Percentiles rank a stretch among this genome's conserved stretches.
Conservation (phyloP, 1,140 invertebrate species). For the Radopholus similis region DNA sequence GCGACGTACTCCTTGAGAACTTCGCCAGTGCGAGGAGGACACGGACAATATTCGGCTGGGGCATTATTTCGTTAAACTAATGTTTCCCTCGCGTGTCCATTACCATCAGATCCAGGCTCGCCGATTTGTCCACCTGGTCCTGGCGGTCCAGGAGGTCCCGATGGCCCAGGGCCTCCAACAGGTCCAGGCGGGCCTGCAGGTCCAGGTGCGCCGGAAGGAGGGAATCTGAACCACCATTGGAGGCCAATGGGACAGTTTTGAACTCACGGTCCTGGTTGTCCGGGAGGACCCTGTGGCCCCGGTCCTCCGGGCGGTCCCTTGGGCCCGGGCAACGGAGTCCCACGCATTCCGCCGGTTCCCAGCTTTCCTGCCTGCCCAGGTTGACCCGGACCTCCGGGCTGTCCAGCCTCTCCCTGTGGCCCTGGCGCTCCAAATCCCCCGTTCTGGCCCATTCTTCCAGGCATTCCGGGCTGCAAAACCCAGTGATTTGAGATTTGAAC, state of each 20-base stretch:
- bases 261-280: conserved; percentile 15
- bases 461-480: conserved; percentile 27
- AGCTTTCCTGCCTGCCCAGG: conserved; percentile 18
- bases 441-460: conserved; percentile 27
- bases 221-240: neutral
- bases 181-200: conserved; percentile 17
- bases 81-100: too few species aligned
- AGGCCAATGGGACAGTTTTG: neutral
- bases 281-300: conserved; percentile 16
- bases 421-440: conserved; percentile 13
- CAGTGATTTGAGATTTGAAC: neutral
- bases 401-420: conserved; percentile 18
- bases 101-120: conserved; percentile 20
- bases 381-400: conserved; percentile 9
- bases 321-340: conserved; percentile 28
- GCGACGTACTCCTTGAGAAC: conserved; percentile 9
- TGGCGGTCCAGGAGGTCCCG: conserved; percentile 28
- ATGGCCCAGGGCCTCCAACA: conserved; percentile 21
- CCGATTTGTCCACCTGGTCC: conserved; percentile 24
- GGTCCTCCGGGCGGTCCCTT: conserved; percentile 31
- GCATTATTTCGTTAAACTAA: neutral
- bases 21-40: conserved; percentile 34
- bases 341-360: conserved; percentile 20
- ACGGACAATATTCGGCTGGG: conserved; percentile 32
- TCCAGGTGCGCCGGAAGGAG: conserved; percentile 16